Evolutionary conservation across 2,888 invertebrate genomes (phyloP).

Genomic region (Protodeltote pygarga): DNA sequence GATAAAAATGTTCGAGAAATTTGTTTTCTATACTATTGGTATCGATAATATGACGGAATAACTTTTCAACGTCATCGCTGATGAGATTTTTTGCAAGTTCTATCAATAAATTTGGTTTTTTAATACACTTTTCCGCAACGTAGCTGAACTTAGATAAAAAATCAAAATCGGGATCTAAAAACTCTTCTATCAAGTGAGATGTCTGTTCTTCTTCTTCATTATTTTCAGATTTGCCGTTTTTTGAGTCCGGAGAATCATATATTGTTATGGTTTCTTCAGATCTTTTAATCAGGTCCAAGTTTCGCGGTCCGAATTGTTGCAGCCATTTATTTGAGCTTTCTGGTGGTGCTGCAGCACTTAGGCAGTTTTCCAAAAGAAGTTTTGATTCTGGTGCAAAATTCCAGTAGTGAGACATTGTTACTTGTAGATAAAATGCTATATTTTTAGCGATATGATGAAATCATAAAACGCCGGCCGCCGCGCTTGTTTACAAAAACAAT

Average conservation of each 20-base stretch:
- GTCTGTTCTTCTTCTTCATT: constrained; percentile 16
- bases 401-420: constrained; percentile 62
- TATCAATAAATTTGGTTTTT: constrained; percentile 46
- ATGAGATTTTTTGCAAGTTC: constrained; percentile 58
- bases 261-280: constrained; percentile 6
- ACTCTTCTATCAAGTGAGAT: constrained; percentile 38
- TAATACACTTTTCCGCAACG: constrained; percentile 55
- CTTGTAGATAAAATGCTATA: not conserved
- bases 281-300: constrained; percentile 15
- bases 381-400: constrained; percentile 57
- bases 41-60: constrained; percentile 58
- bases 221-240: not conserved
- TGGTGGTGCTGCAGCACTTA: constrained; percentile 48
- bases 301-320: constrained; percentile 51
- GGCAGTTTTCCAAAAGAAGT: constrained; percentile 48
- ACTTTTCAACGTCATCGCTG: constrained; percentile 50
- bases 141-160: constrained; percentile 45
- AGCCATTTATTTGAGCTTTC: constrained; percentile 61
- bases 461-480: accelerated
- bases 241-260: constrained; percentile 21
- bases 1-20: constrained; percentile 52
- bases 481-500: not conserved
- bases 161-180: constrained; percentile 57
- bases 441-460: no score
- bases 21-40: constrained; percentile 28